Percentiles rank a stretch among this genome's conserved stretches.
phyloP scores from a whole-genome alignment of 2,797 vertebrate genomes.

The Eremophila alpestris region DNA sequence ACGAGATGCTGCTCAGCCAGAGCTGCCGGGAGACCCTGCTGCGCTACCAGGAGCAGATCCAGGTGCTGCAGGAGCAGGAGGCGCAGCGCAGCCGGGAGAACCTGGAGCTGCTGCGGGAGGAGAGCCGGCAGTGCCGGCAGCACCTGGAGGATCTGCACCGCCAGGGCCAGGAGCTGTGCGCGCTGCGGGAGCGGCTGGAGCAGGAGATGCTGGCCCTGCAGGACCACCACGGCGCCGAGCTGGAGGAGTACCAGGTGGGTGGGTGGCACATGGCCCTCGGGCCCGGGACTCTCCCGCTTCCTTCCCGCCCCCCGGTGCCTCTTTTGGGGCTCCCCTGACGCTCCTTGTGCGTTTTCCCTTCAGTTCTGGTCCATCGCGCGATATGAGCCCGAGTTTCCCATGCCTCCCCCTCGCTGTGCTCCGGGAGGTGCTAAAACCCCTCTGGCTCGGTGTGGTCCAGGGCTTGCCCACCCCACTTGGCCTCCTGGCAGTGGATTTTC shows the following conservation, averaged over 20 bases:
- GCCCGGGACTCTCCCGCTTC: background rate
- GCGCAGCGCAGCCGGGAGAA: slow-evolving; percentile 77
- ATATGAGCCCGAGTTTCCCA: accelerated
- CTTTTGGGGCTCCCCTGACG: background rate
- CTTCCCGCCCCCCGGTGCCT: accelerated
- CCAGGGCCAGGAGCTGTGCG: slow-evolving; percentile 79
- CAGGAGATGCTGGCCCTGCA: slow-evolving; percentile 82
- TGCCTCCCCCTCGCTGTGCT: background rate
- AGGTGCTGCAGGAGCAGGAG: slow-evolving; percentile 81
- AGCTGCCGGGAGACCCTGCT: slow-evolving; percentile 84
- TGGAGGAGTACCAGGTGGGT: slow-evolving; percentile 89
- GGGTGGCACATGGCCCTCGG: background rate
- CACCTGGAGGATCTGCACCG: slow-evolving; percentile 81
- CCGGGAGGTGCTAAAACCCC: background rate
- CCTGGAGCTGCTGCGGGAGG: slow-evolving; percentile 81
- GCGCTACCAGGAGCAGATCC: slow-evolving; percentile 85
- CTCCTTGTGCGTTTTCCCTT: background rate
- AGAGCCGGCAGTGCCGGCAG: slow-evolving; percentile 78
- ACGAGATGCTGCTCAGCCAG: slow-evolving; percentile 81
- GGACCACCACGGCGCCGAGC: slow-evolving; percentile 78
- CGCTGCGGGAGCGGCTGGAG: slow-evolving; percentile 82
- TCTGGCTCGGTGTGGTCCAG: background rate
- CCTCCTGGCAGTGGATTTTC: background rate
- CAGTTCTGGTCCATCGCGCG: accelerated
- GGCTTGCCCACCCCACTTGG: accelerated